phyloP scores from a whole-genome alignment of 2,888 invertebrate genomes.

The Trissonchulus sp. region DNA sequence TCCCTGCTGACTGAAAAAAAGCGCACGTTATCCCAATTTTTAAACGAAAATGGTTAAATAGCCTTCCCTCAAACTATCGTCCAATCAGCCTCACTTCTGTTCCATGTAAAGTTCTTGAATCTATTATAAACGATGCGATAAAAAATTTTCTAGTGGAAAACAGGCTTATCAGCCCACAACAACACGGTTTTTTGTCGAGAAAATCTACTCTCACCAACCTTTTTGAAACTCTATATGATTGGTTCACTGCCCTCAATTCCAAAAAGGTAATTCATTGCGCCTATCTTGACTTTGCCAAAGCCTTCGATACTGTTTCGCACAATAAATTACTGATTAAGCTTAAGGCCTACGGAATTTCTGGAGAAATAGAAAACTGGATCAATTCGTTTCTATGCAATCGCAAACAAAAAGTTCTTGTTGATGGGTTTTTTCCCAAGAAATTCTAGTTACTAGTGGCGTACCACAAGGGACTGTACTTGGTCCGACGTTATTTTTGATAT shows the following conservation, averaged over 20 bases:
- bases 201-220: slow-evolving; percentile 1
- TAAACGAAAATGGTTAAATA: too few relatives aligned
- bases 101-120: background rate
- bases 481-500: background rate
- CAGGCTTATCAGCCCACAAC: background rate
- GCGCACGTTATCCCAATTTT: too few relatives aligned
- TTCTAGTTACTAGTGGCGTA: too few relatives aligned
- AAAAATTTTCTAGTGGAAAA: background rate
- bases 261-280: background rate
- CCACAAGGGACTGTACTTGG: slow-evolving; percentile 1
- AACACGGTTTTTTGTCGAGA: slow-evolving; percentile 7
- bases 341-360: background rate
- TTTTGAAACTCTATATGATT: background rate
- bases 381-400: too few relatives aligned
- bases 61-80: slow-evolving; percentile 13
- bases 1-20: too few relatives aligned
- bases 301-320: background rate
- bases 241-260: background rate
- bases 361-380: too few relatives aligned
- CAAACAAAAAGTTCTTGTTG: too few relatives aligned
- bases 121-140: background rate
- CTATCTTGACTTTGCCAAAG: background rate
- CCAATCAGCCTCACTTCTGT: background rate
- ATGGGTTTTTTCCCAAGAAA: too few relatives aligned
- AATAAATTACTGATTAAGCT: background rate